These are phyloP conservation scores for Andrena flavipes DNA, from an alignment of 2,888 invertebrate genomes.

Conservation along the genomic window DNA sequence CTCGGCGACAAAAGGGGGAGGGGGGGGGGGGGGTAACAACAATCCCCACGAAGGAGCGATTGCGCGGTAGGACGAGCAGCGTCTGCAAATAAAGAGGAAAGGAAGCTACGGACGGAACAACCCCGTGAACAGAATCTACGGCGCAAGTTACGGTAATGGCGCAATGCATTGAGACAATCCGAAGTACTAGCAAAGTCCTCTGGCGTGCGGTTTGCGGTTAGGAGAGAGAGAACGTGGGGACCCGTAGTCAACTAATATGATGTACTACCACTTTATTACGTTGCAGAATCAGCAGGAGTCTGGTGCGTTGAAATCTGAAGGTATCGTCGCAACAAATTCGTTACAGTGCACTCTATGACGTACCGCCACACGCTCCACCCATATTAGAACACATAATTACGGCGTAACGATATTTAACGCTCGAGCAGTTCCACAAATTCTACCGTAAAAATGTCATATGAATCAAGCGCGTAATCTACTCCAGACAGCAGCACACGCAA, in stretches of 20 bases:
- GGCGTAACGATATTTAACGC: background rate
- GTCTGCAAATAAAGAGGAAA: constrained; percentile 37
- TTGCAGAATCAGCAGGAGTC: constrained; percentile 31
- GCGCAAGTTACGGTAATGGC: constrained; percentile 53
- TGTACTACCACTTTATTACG: constrained; percentile 48
- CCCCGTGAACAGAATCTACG: constrained; percentile 29
- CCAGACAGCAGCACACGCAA: background rate
- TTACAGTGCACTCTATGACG: background rate
- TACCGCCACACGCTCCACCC: background rate
- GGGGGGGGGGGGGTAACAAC: no score
- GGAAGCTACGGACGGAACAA: constrained; percentile 21
- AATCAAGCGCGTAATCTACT: background rate
- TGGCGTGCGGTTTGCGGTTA: constrained; percentile 56
- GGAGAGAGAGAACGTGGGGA: constrained; percentile 19
- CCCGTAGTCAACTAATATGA: constrained; percentile 51
- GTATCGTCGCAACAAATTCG: constrained; percentile 27
- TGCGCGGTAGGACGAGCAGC: constrained; percentile 17
- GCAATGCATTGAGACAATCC: constrained; percentile 65
- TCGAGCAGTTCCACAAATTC: constrained; percentile 14
- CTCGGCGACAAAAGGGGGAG: background rate
- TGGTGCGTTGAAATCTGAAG: constrained; percentile 25
- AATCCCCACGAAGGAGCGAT: constrained; percentile 14
- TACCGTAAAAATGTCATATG: background rate
- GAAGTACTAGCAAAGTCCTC: constrained; percentile 50
- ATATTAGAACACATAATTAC: constrained; percentile 35